A percentile compares a stretch with the other conserved stretches of the same genome.
Evolutionary conservation across 2,797 vertebrate genomes (phyloP).

Genomic region (Diplodus puntazzo): DNA sequence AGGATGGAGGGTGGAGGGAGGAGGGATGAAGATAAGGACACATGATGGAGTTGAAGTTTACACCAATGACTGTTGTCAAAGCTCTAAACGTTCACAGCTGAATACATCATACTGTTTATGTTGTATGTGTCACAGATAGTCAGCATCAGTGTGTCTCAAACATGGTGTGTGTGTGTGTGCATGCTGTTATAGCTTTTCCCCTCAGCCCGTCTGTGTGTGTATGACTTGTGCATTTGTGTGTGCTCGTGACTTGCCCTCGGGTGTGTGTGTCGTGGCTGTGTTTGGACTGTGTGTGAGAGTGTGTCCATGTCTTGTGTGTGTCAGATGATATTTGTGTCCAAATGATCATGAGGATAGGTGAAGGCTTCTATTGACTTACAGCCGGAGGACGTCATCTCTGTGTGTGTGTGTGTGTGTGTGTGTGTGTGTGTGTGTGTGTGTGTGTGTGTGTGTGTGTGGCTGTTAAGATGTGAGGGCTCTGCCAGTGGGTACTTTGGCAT

Average conservation of each 20-base stretch:
- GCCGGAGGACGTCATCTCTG: not conserved
- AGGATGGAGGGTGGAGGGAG: not conserved
- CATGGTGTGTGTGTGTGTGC: constrained; percentile 3
- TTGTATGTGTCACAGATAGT: constrained; percentile 22
- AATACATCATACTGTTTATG: not conserved
- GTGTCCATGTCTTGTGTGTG: constrained; percentile 43
- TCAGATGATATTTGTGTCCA: constrained; percentile 52
- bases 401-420: constrained; percentile 24
- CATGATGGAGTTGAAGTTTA: not conserved
- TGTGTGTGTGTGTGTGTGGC: constrained; percentile 25
- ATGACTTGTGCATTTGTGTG: constrained; percentile 25
- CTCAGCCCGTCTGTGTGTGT: constrained; percentile 25
- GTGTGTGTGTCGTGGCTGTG: constrained; percentile 34
- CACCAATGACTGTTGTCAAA: not conserved
- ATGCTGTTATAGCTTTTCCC: constrained; percentile 12
- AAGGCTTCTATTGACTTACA: constrained; percentile 54
- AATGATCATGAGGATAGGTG: constrained; percentile 44
- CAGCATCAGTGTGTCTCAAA: constrained; percentile 14
- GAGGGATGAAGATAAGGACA: not conserved
- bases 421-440: constrained; percentile 25
- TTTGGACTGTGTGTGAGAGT: constrained; percentile 20
- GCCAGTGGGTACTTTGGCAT: constrained; percentile 66
- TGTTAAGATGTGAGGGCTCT: constrained; percentile 16
- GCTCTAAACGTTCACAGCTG: not conserved
- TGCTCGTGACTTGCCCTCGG: constrained; percentile 41